These are phyloP conservation scores for Macrophya annulata DNA, from an alignment of 2,888 invertebrate genomes.

Conservation along the genomic window DNA sequence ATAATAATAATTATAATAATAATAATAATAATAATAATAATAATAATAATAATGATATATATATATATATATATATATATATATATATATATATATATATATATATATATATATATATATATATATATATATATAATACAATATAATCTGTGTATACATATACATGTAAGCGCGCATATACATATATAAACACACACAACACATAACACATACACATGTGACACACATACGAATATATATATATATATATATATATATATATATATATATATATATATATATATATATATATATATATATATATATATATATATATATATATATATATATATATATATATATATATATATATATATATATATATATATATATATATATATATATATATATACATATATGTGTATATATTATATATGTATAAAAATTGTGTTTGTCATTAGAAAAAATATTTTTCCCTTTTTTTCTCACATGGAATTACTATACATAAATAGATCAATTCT, in stretches of 20 bases:
- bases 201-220: background rate
- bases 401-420: conserved; percentile 16
- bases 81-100: too few species aligned
- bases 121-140: conserved; percentile 15
- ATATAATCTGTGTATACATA: conserved; percentile 43
- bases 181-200: conserved; percentile 21
- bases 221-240: background rate
- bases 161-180: conserved; percentile 44
- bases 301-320: background rate
- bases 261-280: background rate
- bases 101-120: conserved; percentile 18
- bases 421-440: conserved; percentile 49
- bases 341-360: background rate
- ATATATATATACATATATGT: background rate
- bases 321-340: background rate
- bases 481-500: conserved; percentile 44
- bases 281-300: background rate
- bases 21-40: too few species aligned
- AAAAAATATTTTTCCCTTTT: conserved; percentile 42
- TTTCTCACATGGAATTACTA: conserved; percentile 38
- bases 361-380: background rate
- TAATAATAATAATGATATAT: background rate
- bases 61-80: conserved; percentile 26
- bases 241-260: background rate
- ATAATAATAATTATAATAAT: background rate